Evolutionary conservation across 2,113 vertebrate species (phyloP).

Genomic region (Genyomyrus donnyi): DNA sequence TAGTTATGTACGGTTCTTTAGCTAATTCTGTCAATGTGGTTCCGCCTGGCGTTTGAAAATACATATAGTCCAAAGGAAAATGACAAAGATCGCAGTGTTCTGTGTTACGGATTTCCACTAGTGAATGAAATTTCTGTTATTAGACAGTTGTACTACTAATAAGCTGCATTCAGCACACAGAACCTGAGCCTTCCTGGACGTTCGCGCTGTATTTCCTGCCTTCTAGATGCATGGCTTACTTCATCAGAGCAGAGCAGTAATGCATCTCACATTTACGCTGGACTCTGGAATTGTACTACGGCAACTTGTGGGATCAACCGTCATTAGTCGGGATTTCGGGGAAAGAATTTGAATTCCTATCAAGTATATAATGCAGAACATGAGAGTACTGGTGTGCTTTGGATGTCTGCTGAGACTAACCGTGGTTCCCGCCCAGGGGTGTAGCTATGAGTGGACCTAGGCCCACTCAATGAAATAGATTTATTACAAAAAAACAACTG

Average conservation of each 20-base stretch:
- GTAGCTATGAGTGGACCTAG: too few species aligned
- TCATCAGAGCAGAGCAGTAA: too few species aligned
- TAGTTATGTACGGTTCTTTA: background rate
- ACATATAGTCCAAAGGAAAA: background rate
- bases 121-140: background rate
- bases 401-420: too few species aligned
- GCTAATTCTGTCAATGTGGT: background rate
- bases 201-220: too few species aligned
- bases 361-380: background rate
- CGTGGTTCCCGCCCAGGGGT: too few species aligned
- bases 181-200: background rate
- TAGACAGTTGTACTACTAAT: background rate
- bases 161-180: background rate
- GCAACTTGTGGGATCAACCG: too few species aligned
- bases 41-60: background rate
- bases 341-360: background rate
- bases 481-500: too few species aligned
- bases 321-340: background rate
- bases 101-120: background rate
- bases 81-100: background rate
- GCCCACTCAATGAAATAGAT: too few species aligned
- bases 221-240: too few species aligned
- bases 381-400: too few species aligned
- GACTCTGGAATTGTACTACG: too few species aligned
- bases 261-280: too few species aligned